phyloP scores from a whole-genome alignment of 1,140 invertebrate species.

The Stratiolaelaps scimitus region DNA sequence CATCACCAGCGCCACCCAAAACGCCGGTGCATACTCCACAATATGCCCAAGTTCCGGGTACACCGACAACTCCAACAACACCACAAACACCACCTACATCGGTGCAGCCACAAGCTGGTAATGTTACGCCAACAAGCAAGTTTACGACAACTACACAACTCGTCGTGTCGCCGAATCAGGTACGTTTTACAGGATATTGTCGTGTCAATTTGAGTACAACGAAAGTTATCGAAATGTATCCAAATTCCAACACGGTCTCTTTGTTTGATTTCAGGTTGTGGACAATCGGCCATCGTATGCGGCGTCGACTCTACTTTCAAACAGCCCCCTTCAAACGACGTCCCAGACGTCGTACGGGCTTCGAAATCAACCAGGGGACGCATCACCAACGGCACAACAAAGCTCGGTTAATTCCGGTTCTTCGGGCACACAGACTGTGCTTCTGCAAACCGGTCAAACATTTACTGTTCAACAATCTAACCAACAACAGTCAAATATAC shows the following conservation, averaged over 20 bases:
- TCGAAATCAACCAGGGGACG: no score
- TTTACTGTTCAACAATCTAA: constrained; percentile 9
- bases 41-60: constrained; percentile 12
- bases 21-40: constrained; percentile 12
- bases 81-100: background rate
- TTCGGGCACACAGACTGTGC: constrained; percentile 1
- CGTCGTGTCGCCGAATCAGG: background rate
- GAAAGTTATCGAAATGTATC: no score
- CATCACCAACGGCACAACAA: background rate
- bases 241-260: no score
- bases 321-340: no score
- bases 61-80: background rate
- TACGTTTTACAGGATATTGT: no score
- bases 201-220: no score
- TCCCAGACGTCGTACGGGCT: no score
- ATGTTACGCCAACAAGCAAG: background rate
- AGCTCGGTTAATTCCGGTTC: background rate
- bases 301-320: constrained; percentile 11
- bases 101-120: no score
- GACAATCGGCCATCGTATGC: constrained; percentile 23
- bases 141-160: background rate
- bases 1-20: constrained; percentile 34
- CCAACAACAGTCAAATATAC: no score
- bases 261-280: background rate
- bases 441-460: constrained; percentile 9